Evolutionary conservation across 2,113 vertebrate species (phyloP).

Genomic region (Periophthalmodon schlosseri): DNA sequence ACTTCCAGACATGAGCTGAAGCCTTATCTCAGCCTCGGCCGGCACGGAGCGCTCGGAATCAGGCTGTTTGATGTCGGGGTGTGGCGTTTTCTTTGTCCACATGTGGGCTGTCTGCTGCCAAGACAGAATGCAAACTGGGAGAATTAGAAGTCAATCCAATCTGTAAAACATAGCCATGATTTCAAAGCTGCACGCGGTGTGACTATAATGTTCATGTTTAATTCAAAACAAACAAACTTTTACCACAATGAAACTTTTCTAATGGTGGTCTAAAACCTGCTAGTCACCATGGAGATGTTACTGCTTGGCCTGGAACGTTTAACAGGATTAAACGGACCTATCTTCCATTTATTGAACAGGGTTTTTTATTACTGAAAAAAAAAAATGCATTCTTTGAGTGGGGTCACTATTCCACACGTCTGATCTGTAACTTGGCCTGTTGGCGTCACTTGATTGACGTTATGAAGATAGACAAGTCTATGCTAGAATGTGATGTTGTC

Average conservation of each 20-base stretch:
- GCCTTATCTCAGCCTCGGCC: constrained; percentile 47
- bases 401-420: too few species aligned
- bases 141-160: constrained; percentile 32
- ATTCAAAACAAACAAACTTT: not conserved
- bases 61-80: constrained; percentile 4
- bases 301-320: too few species aligned
- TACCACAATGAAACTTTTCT: not conserved
- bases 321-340: too few species aligned
- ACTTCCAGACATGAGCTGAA: constrained; percentile 25
- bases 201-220: not conserved
- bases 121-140: constrained; percentile 44
- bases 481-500: too few species aligned
- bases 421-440: too few species aligned
- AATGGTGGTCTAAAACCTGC: not conserved
- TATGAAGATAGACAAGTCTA: too few species aligned
- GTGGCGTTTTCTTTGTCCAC: constrained; percentile 54
- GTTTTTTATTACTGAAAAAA: too few species aligned
- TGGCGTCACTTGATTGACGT: too few species aligned
- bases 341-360: too few species aligned
- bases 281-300: too few species aligned
- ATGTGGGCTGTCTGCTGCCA: constrained; percentile 40
- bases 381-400: too few species aligned
- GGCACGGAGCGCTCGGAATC: constrained; percentile 20
- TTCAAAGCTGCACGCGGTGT: not conserved
- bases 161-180: not conserved